Conservation (phyloP, 2,888 invertebrate genomes). For the Acronicta leporina region DNA sequence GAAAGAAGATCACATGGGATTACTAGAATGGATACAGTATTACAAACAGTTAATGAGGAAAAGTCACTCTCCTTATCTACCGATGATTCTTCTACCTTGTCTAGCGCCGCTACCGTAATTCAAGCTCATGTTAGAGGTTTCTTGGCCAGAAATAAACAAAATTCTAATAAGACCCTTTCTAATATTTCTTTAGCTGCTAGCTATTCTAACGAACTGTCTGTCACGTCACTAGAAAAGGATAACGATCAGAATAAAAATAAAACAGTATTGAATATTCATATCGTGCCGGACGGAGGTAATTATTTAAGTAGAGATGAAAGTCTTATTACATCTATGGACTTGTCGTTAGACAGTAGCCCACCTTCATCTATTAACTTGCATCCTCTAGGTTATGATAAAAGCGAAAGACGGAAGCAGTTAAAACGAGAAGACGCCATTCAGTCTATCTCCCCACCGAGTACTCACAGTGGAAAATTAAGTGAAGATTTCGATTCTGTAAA, state of each 20-base stretch:
- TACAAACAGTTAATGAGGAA: constrained; percentile 88
- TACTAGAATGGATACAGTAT: constrained; percentile 82
- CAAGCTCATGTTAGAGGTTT: constrained; percentile 92
- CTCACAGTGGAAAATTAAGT: constrained; percentile 83
- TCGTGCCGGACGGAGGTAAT: constrained; percentile 79
- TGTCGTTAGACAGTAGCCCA: constrained; percentile 82
- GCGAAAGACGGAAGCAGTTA: constrained; percentile 81
- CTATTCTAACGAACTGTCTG: constrained; percentile 75
- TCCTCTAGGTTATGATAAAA: constrained; percentile 80
- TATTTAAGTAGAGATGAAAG: constrained; percentile 83
- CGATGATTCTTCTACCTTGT: constrained; percentile 85
- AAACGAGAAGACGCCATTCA: constrained; percentile 87
- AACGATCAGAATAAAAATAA: constrained; percentile 73
- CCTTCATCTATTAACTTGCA: constrained; percentile 80
- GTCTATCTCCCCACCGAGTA: constrained; percentile 83
- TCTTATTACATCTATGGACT: constrained; percentile 79
- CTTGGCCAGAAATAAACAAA: constrained; percentile 89
- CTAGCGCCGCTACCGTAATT: constrained; percentile 90
- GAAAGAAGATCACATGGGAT: constrained; percentile 78
- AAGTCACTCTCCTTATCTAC: constrained; percentile 85
- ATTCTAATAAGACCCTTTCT: constrained; percentile 79
- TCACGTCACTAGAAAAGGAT: constrained; percentile 74
- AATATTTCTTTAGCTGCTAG: constrained; percentile 70
- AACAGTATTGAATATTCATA: constrained; percentile 84
- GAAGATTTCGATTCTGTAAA: constrained; percentile 82